Conservation (phyloP, 2,797 vertebrate genomes). For the Anas bernieri region DNA sequence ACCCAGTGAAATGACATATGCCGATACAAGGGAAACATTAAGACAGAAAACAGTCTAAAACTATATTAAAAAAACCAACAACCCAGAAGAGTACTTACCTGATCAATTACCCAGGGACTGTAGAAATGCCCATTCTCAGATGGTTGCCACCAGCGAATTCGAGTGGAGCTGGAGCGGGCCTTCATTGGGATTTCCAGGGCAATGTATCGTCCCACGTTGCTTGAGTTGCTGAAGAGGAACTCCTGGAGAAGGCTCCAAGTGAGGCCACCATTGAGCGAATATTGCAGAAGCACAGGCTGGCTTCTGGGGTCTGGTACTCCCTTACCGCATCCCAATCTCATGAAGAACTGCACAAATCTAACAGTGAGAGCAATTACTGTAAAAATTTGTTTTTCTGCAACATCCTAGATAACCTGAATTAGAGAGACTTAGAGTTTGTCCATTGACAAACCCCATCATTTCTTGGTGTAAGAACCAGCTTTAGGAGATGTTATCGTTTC, state of each 20-base stretch:
- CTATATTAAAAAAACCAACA: fast-evolving
- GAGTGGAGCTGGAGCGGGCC: conserved; percentile 88
- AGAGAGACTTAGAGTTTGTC: background rate
- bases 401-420: background rate
- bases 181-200: conserved; percentile 94
- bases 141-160: conserved; percentile 97
- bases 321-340: conserved; percentile 96
- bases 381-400: background rate
- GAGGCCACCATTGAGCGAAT: conserved; percentile 92
- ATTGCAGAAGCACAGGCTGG: conserved; percentile 95
- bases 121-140: conserved; percentile 95
- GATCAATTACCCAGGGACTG: conserved; percentile 99
- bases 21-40: background rate
- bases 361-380: conserved; percentile 28
- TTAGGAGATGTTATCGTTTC: background rate
- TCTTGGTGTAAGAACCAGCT: background rate
- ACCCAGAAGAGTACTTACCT: conserved; percentile 78
- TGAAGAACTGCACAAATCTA: conserved; percentile 98
- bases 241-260: conserved; percentile 95
- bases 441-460: background rate
- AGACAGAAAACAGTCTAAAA: background rate
- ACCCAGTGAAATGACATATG: background rate
- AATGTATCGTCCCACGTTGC: conserved; percentile 93
- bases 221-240: conserved; percentile 97
- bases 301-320: conserved; percentile 94